Evolutionary conservation across 2,113 vertebrate genomes (phyloP).

Genomic region (Spermophilus dauricus): DNA sequence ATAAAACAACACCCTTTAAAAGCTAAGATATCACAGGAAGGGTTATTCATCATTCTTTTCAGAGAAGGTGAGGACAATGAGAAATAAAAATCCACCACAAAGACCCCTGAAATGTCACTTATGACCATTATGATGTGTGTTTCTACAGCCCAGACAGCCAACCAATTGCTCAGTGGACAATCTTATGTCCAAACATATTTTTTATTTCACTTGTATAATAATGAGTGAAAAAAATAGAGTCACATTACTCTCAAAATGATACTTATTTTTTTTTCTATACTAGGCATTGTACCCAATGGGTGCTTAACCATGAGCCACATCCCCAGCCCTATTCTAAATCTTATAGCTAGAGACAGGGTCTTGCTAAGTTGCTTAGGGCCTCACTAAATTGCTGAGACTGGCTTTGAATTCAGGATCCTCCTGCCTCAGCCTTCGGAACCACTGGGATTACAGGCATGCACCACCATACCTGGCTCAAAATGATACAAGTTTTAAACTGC

Average conservation of each 20-base stretch:
- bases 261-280: too few species aligned
- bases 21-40: conserved; percentile 85
- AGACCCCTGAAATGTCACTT: conserved; percentile 75
- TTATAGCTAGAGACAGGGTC: too few species aligned
- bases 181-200: conserved; percentile 46
- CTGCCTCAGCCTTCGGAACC: too few species aligned
- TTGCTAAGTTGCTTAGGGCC: too few species aligned
- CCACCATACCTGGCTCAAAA: not conserved
- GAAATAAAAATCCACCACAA: conserved; percentile 85
- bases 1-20: conserved; percentile 88
- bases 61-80: conserved; percentile 83
- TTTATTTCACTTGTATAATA: conserved; percentile 66
- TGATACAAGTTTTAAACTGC: not conserved
- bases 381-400: too few species aligned
- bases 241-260: not conserved
- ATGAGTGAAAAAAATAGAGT: conserved; percentile 66
- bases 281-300: too few species aligned
- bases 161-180: conserved; percentile 60
- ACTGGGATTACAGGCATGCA: too few species aligned
- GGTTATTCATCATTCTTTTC: conserved; percentile 85
- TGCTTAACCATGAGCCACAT: too few species aligned
- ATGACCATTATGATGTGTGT: conserved; percentile 61
- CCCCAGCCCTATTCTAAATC: too few species aligned
- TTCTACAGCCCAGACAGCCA: conserved; percentile 67
- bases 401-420: too few species aligned